These are phyloP conservation scores for Sacculina carcini DNA, from an alignment of 2,888 invertebrate genomes.

Conservation along the genomic window DNA sequence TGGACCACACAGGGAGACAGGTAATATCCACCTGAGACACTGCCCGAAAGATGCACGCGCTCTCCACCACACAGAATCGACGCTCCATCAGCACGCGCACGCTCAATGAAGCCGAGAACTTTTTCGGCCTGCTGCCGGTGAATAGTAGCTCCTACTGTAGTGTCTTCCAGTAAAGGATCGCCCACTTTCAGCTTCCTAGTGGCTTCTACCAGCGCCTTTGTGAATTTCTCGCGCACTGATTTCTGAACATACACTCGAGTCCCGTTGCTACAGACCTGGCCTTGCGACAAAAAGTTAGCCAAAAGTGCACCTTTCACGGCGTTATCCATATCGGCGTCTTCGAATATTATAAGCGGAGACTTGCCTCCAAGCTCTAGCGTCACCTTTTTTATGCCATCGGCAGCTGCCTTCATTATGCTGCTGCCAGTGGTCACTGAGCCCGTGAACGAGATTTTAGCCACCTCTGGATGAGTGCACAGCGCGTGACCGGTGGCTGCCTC, in stretches of 20 bases:
- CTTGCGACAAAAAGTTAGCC: constrained; percentile 29
- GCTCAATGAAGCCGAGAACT: constrained; percentile 23
- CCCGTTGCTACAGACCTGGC: constrained; percentile 30
- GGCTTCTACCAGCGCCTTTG: constrained; percentile 20
- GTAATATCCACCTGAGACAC: constrained; percentile 23
- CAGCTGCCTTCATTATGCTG: constrained; percentile 16
- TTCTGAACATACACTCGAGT: constrained; percentile 28
- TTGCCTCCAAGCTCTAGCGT: constrained; percentile 30
- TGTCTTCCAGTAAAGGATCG: constrained; percentile 23
- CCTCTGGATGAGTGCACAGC: constrained; percentile 21
- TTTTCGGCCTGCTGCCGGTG: constrained; percentile 24
- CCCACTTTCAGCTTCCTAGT: constrained; percentile 24
- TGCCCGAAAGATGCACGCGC: constrained; percentile 19
- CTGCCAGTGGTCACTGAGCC: constrained; percentile 23
- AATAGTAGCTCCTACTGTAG: constrained; percentile 28
- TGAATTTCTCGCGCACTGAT: constrained; percentile 22
- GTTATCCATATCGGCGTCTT: constrained; percentile 25
- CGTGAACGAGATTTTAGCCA: constrained; percentile 27
- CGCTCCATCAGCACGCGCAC: constrained; percentile 17
- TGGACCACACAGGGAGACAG: constrained; percentile 25
- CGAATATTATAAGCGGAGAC: constrained; percentile 27
- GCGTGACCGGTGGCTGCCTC: constrained; percentile 23
- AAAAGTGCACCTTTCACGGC: constrained; percentile 28
- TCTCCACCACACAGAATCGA: constrained; percentile 25
- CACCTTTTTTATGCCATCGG: constrained; percentile 19